Evolutionary conservation across 2,888 invertebrate species (phyloP).

Genomic region (Dendrolimus pini): DNA sequence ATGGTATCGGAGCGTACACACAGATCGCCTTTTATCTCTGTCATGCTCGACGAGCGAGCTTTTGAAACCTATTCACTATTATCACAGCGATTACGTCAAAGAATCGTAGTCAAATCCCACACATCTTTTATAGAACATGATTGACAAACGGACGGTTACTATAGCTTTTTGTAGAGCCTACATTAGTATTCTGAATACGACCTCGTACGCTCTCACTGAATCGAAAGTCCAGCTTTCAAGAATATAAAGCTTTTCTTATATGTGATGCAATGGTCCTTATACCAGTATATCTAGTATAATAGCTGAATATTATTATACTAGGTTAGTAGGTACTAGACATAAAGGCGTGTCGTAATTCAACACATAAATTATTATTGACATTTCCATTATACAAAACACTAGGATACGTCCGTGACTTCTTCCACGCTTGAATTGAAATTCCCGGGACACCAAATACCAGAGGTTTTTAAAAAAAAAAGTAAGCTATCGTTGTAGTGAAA

Average conservation of each 20-base stretch:
- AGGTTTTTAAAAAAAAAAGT: no score
- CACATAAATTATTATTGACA: no score
- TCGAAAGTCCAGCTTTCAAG: constrained; percentile 38
- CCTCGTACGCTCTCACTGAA: constrained; percentile 16
- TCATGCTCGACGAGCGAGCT: constrained; percentile 50
- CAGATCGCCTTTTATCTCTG: constrained; percentile 55
- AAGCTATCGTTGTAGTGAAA: no score
- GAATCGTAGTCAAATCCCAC: no score
- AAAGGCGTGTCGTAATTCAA: no score
- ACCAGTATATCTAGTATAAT: constrained; percentile 29
- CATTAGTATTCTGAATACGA: constrained; percentile 36
- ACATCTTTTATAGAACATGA: no score
- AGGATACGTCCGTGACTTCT: no score
- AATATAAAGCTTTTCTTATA: constrained; percentile 40
- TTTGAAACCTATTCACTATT: constrained; percentile 17
- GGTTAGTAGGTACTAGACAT: no score
- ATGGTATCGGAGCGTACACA: constrained; percentile 39
- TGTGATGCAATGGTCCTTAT: constrained; percentile 34
- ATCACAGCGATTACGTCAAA: constrained; percentile 1
- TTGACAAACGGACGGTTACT: no score
- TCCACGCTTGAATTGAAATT: no score
- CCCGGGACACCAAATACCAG: no score
- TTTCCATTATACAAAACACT: no score
- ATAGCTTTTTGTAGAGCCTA: constrained; percentile 22
- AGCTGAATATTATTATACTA: constrained; percentile 5